Evolutionary conservation across 2,113 vertebrate genomes (phyloP), one percentile per base, ranked within the genome.

Genomic region (Nothoprocta pentlandii): DNA sequence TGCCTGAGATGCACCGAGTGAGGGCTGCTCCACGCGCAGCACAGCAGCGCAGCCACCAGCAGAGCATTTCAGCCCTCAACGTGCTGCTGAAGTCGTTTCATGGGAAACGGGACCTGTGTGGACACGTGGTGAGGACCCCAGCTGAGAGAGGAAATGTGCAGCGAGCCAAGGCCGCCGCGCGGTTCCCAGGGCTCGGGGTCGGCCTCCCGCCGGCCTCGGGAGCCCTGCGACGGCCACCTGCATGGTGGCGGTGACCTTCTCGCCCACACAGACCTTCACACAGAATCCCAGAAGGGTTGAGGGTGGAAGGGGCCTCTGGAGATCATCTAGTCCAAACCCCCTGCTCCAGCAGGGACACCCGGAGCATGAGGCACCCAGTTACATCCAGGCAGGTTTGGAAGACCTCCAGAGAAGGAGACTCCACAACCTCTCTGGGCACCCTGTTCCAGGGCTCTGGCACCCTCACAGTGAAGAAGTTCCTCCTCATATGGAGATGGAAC

Each of bases 91-190:
- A 44, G 44, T 23, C 44, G 2, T 34, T 49, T 46, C 22, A 22
- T 69, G 67, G 22, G 44, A 69, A 46, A 34, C n/a, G 9, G 21
- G 44, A 49, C 13, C 12, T 23, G 32, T 44, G 21, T 69, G 32
- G 46, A 16, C 61, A 39, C n/a, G 14, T 63, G 61, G 61, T 36
- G 22, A 23, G 32, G 32, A 49, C 20, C 6, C 23, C 3, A 8
- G 34, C 16, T 20, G 66, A n/a, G 58, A 25, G 2, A 11, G 47
- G 41, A 80, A 39, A 34, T 0, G 0, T 15, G 9, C 23, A 78
- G 25, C 1, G 10, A 47, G 36, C 51, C 22, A 11, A 42, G 70
- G 17, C n/a, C 12, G 47, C 15, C 46, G n/a, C 0, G 0, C 3
- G 13, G 1, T 64, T 49, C 13, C 61, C 3, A 2, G 61, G 19